These are phyloP conservation scores for Hippocampus guttulatus DNA, from an alignment of 2,113 vertebrate genomes.

Conservation along the genomic window DNA sequence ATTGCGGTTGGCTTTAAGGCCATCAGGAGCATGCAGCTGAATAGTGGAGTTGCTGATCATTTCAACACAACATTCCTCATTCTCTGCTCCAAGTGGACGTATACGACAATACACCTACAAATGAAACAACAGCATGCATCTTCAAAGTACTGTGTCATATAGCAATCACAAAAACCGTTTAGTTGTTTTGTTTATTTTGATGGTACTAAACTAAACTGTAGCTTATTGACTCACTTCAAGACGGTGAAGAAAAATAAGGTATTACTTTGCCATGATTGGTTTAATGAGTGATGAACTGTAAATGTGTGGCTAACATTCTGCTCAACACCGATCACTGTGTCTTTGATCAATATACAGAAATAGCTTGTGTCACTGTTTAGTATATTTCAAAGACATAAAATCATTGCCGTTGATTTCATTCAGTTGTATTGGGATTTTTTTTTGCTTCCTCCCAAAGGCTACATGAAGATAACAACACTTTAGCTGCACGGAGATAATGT, in stretches of 20 bases:
- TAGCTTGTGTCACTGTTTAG: neutral
- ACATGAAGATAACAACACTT: neutral
- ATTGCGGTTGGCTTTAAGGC: slow-evolving; percentile 82
- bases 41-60: slow-evolving; percentile 85
- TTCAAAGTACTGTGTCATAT: neutral
- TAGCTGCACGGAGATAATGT: neutral
- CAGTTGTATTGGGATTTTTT: neutral
- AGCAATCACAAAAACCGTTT: neutral
- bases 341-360: too few species aligned
- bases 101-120: slow-evolving; percentile 88
- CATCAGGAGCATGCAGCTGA: slow-evolving; percentile 89
- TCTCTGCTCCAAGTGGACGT: slow-evolving; percentile 76
- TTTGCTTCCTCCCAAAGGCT: neutral
- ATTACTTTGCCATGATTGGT: neutral
- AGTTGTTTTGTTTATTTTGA: neutral
- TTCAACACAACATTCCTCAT: slow-evolving; percentile 87
- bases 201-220: neutral
- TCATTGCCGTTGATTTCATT: neutral
- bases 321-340: too few species aligned
- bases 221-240: neutral
- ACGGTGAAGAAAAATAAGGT: too few species aligned
- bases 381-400: neutral
- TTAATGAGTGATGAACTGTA: neutral
- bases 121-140: neutral
- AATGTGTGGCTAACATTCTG: too few species aligned